These are phyloP conservation scores for Tapirus indicus DNA, from an alignment of 2,797 vertebrate species.

Conservation along the genomic window DNA sequence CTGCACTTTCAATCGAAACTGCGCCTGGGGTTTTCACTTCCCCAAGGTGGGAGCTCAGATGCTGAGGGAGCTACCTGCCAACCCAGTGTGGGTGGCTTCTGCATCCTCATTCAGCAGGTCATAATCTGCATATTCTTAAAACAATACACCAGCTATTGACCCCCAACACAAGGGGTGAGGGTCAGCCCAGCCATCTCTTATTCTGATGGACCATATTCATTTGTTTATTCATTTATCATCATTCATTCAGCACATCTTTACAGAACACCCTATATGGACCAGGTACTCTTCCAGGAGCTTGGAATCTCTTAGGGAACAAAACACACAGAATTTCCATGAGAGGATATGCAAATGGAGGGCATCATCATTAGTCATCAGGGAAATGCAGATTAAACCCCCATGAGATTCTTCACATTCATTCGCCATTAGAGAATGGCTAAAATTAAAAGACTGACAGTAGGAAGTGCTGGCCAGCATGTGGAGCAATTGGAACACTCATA, in stretches of 20 bases:
- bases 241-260: neutral
- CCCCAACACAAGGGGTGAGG: neutral
- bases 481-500: neutral
- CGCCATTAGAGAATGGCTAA: neutral
- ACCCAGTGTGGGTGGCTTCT: too few species aligned
- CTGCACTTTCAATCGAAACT: too few species aligned
- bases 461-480: neutral
- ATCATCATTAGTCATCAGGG: neutral
- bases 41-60: too few species aligned
- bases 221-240: neutral
- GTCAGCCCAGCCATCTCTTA: neutral
- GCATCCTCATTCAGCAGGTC: too few species aligned
- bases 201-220: neutral
- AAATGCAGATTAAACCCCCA: neutral
- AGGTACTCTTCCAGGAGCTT: neutral
- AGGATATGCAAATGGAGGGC: neutral
- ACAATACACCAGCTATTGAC: too few species aligned
- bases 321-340: neutral
- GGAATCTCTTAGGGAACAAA: neutral
- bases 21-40: too few species aligned
- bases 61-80: too few species aligned
- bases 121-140: too few species aligned
- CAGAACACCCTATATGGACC: neutral
- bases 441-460: neutral
- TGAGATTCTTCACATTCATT: neutral